A percentile compares a stretch with the other conserved stretches of the same genome.
These are phyloP conservation scores for Meteorus colon DNA, from an alignment of 2,888 invertebrate species.

Conservation along the genomic window DNA sequence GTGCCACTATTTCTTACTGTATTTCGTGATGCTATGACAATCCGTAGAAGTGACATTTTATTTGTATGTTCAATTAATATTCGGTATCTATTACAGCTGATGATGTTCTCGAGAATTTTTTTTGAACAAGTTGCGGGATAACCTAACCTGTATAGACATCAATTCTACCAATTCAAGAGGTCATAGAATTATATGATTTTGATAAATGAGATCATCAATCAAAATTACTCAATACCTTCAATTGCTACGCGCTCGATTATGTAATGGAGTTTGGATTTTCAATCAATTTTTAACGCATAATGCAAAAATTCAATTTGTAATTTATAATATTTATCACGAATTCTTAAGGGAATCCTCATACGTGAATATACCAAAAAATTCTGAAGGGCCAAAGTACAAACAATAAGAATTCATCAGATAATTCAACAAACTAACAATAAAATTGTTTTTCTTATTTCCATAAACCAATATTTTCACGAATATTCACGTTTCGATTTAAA, in stretches of 20 bases:
- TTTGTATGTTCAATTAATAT: background rate
- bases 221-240: background rate
- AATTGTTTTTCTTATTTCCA: background rate
- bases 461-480: background rate
- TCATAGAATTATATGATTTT: background rate
- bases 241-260: background rate
- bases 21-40: constrained; percentile 48
- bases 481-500: background rate
- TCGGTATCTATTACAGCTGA: background rate
- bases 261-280: background rate
- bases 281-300: background rate
- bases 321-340: background rate
- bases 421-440: background rate
- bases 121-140: background rate
- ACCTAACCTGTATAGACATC: too few relatives aligned
- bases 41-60: constrained; percentile 49
- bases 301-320: background rate
- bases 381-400: too few relatives aligned
- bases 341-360: background rate
- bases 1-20: constrained; percentile 30
- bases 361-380: background rate
- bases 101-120: background rate
- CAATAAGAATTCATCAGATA: background rate
- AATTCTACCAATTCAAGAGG: background rate
- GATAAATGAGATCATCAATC: background rate